Evolutionary conservation across 1,140 invertebrate genomes (phyloP), one percentile per base, ranked within the genome.

Genomic region (Eumeta japonica): DNA sequence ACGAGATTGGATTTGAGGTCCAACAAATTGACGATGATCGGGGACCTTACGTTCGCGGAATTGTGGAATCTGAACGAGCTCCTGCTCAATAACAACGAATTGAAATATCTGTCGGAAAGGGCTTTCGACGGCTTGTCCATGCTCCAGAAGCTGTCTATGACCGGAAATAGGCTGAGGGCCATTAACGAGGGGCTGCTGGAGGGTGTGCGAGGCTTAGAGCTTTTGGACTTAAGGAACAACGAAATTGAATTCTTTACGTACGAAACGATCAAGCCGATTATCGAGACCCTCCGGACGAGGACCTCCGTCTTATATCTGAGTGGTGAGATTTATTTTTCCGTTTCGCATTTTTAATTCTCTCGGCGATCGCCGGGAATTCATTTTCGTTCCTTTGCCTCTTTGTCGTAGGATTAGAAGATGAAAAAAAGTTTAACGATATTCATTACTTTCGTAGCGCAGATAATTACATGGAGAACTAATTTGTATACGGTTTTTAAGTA

Each of bases 201-300:
- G 42, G 81, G 82, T 16, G 80, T 85, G 1, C 76, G 80, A 10
- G 79, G 78, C 12, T 67, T 91, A 10, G 76, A 83, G 47, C 81
- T 83, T 48, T 76, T 92, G 41, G 86, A 90, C 70, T 70, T 92
- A 38, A 77, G 85, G 44, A 79, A 84, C 35, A 92, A 92, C 62
- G 65, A 77, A 28, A 78, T 92, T 43, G 79, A 82, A 55, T 85
- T 83, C 18, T 77, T 92, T 46, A 84, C 83, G 16, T 81, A 83
- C 52, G 83, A 85, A 38, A 87, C 85, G 39, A 73, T 89, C 37
- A 81, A 82, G 45, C 88, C 87, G 12, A 83, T 92, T 60, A 70
- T 87, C 47, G 81, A 83, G 41, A 89, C 88, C 65, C 78, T 90
- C 47, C 86, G 85, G 58, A 75, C 66, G 37, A 80, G 79, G 40